Percentiles rank a stretch among this genome's conserved stretches.
phyloP scores from a whole-genome alignment of 2,113 vertebrate species.

The Gadus macrocephalus region DNA sequence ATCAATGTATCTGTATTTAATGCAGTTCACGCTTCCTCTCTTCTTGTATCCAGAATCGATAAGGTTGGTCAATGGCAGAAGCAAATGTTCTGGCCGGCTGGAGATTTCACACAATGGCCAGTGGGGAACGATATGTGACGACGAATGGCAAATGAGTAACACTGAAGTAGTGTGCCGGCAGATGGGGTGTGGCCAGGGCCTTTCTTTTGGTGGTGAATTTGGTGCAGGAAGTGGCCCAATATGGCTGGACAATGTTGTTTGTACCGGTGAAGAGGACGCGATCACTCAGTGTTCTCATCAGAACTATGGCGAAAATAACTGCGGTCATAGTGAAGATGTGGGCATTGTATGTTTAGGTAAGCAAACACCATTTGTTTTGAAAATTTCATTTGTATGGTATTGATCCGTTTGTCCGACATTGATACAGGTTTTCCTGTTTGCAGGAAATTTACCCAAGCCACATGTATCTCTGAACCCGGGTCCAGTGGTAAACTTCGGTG shows the following conservation, averaged over 20 bases:
- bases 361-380: not conserved
- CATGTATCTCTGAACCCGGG: slow-evolving; percentile 44
- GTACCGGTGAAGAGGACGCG: slow-evolving; percentile 44
- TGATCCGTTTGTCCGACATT: not conserved
- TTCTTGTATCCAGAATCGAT: slow-evolving; percentile 34
- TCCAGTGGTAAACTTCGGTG: slow-evolving; percentile 49
- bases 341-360: slow-evolving; percentile 63
- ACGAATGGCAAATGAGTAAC: slow-evolving; percentile 41
- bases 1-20: too few species aligned
- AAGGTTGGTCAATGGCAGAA: slow-evolving; percentile 17
- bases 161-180: slow-evolving; percentile 57
- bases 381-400: not conserved
- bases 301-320: slow-evolving; percentile 53
- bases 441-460: slow-evolving; percentile 54
- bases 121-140: slow-evolving; percentile 65
- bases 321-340: slow-evolving; percentile 61
- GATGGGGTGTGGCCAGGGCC: slow-evolving; percentile 49
- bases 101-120: slow-evolving; percentile 46
- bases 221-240: slow-evolving; percentile 55
- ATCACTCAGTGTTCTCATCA: slow-evolving; percentile 50
- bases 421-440: slow-evolving; percentile 1
- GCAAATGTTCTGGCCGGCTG: slow-evolving; percentile 54
- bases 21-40: slow-evolving; percentile 7
- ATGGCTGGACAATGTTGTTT: slow-evolving; percentile 63
- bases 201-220: slow-evolving; percentile 55